These are phyloP conservation scores for Perdita meconis DNA, from an alignment of 2,888 invertebrate genomes.

Conservation along the genomic window DNA sequence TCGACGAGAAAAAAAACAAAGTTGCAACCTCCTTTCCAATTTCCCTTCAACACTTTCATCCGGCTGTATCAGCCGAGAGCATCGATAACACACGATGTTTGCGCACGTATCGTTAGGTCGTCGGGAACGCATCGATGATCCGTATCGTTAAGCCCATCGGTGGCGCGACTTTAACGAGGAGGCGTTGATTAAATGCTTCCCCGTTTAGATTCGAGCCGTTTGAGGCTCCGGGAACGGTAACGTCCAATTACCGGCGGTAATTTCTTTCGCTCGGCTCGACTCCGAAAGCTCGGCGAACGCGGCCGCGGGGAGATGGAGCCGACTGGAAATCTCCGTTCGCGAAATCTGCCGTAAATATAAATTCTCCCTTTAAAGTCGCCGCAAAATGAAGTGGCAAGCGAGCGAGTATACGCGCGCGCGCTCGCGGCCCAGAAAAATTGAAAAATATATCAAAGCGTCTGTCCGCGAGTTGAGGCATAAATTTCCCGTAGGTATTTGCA, in stretches of 20 bases:
- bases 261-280: constrained; percentile 23
- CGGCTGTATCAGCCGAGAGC: too few relatives aligned
- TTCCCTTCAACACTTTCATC: too few relatives aligned
- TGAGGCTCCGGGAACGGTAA: not conserved
- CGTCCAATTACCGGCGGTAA: constrained; percentile 46
- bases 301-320: not conserved
- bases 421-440: constrained; percentile 57
- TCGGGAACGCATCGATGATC: constrained; percentile 2
- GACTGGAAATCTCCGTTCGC: constrained; percentile 11
- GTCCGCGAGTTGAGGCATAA: constrained; percentile 46
- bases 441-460: constrained; percentile 57
- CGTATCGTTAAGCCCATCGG: not conserved
- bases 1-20: too few relatives aligned
- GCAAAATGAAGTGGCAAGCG: constrained; percentile 46
- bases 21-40: not conserved
- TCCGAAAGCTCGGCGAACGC: too few relatives aligned
- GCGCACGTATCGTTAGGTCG: not conserved
- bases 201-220: constrained; percentile 1
- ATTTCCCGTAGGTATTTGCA: constrained; percentile 55
- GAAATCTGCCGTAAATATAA: constrained; percentile 49
- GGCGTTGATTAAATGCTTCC: constrained; percentile 33
- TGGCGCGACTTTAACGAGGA: constrained; percentile 17
- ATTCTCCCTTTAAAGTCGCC: constrained; percentile 36
- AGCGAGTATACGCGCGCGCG: too few relatives aligned
- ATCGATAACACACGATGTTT: not conserved